Conservation (phyloP, 2,797 vertebrate species). For the Streptopelia turtur region DNA sequence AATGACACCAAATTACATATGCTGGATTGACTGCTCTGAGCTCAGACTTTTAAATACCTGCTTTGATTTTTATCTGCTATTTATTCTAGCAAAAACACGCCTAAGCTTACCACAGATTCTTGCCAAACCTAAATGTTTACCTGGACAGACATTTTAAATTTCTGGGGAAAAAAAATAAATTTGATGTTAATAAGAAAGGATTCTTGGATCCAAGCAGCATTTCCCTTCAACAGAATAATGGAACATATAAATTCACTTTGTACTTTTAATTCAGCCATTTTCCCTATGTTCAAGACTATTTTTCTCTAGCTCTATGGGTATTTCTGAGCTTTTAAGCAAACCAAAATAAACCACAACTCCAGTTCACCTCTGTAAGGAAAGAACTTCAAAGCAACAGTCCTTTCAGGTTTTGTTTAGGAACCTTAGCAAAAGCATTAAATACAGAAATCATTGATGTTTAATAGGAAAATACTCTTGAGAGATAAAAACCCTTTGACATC, state of each 20-base stretch:
- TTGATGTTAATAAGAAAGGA: neutral
- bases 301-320: neutral
- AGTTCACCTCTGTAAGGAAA: neutral
- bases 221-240: neutral
- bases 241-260: neutral
- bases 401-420: conserved; percentile 59
- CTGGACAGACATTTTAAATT: neutral
- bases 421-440: conserved; percentile 46
- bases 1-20: neutral
- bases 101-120: neutral
- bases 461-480: neutral
- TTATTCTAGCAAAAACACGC: neutral
- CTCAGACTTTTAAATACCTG: neutral
- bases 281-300: neutral
- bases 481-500: conserved; percentile 42
- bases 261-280: conserved; percentile 25
- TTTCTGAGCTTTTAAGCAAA: conserved; percentile 53
- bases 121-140: conserved; percentile 19
- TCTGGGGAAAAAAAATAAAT: neutral
- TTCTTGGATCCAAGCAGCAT: neutral
- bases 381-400: conserved; percentile 43
- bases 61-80: neutral
- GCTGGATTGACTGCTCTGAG: conserved; percentile 4
- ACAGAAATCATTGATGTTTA: conserved; percentile 33
- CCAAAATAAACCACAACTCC: conserved; percentile 43